Base-by-base conservation (phyloP, 2,888 invertebrate species). In the Helobdella robusta region DNA sequence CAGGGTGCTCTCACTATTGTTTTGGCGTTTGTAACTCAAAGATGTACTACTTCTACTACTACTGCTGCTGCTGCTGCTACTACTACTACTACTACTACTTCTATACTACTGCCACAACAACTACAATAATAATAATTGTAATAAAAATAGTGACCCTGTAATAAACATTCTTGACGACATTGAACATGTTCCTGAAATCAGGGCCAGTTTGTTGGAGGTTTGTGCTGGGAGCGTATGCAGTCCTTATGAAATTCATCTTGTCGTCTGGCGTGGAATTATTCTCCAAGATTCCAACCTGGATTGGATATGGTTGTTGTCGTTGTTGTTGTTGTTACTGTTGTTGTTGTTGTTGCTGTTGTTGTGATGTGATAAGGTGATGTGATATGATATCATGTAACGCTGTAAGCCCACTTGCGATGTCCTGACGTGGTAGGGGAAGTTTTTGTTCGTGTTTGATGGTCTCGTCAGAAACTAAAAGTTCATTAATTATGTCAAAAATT, bases 371-470 rank as follows among this genome's bases (percentile, higher is more conserved):
- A n/a, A n/a, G n/a, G n/a, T n/a, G n/a, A n/a, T n/a, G n/a, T n/a
- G n/a, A n/a, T n/a, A n/a, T n/a, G n/a, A n/a, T n/a, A n/a, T n/a
- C n/a, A n/a, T n/a, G n/a, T n/a, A n/a, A n/a, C n/a, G n/a, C n/a
- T n/a, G n/a, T n/a, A n/a, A n/a, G 28, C 59, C 59, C 18, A 83
- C 81, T 80, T 91, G 90, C 0, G 88, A 87, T 0, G 91, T 91
- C 63, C 89, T 81, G 34, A 91, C 89, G 76, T 92, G 91, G 77
- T 89, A 92, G 0, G 92, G 92, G 74, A 92, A 91, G 75, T 89
- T 89, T 74, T 86, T 87, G 76, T 91, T 91, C 0, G 89, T 89
- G 67, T 87, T 86, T 1, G 88, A 86, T 2, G 92, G 92, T 75
- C 89, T 81, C 0, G 91, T 91, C 66, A 91, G 76, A 46, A 72